Percentiles rank a stretch among this genome's conserved stretches.
Evolutionary conservation across 2,113 vertebrate genomes (phyloP).

Genomic region (Piprites chloris): DNA sequence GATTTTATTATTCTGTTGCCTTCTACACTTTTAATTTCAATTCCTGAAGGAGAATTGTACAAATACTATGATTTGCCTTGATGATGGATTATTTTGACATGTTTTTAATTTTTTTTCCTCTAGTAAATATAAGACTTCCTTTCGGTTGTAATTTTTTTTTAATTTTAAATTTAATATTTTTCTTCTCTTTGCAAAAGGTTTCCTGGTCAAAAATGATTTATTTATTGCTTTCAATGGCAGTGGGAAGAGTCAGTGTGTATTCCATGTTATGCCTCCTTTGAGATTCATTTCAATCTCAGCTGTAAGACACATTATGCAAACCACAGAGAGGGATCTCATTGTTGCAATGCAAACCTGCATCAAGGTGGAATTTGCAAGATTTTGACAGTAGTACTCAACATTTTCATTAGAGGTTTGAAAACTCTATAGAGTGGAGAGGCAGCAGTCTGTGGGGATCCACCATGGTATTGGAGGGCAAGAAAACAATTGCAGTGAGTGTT

Average conservation of each 20-base stretch:
- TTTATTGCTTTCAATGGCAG: not conserved
- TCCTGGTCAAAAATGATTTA: not conserved
- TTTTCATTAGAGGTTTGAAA: not conserved
- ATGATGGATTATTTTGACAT: not conserved
- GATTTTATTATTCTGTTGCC: not conserved
- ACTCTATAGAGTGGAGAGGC: not conserved
- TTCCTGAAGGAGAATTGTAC: not conserved
- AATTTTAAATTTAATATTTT: not conserved
- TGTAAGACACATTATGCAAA: not conserved
- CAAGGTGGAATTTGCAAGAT: not conserved
- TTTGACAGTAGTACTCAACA: not conserved
- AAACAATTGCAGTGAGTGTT: rapidly evolving
- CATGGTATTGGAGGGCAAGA: not conserved
- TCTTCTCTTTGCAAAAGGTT: not conserved
- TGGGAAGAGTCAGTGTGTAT: not conserved
- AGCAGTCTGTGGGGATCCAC: rapidly evolving
- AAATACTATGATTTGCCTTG: not conserved
- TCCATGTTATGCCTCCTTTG: not conserved
- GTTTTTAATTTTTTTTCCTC: not conserved
- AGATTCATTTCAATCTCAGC: not conserved
- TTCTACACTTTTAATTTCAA: not conserved
- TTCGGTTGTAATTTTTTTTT: not conserved
- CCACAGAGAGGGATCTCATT: not conserved
- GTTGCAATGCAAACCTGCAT: not conserved
- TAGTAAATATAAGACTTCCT: not conserved